phyloP scores from a whole-genome alignment of 2,888 invertebrate genomes.

The Ichneumon xanthorius region DNA sequence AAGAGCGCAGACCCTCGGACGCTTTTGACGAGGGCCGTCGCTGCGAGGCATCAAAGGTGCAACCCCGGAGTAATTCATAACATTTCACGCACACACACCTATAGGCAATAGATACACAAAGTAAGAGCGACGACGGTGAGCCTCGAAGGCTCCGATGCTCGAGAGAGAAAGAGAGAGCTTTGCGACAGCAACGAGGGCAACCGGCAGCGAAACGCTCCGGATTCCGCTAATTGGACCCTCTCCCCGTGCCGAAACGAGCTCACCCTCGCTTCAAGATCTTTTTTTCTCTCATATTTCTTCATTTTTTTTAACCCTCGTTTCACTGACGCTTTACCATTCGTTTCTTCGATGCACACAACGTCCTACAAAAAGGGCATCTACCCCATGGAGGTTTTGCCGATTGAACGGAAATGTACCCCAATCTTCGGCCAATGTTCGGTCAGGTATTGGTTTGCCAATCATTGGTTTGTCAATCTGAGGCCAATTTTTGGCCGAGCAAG shows the following conservation, averaged over 20 bases:
- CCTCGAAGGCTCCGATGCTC: neutral
- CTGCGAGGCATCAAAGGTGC: slow-evolving; percentile 31
- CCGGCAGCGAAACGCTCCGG: slow-evolving; percentile 11
- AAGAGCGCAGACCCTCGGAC: neutral
- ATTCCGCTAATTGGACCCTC: slow-evolving; percentile 50
- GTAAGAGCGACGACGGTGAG: neutral
- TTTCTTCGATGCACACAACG: slow-evolving; percentile 32
- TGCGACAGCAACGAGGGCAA: neutral
- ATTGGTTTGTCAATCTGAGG: too few relatives aligned
- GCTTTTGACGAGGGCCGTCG: slow-evolving; percentile 2
- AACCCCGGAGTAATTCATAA: neutral
- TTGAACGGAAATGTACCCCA: too few relatives aligned
- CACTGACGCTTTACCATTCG: slow-evolving; percentile 18
- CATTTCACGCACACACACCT: slow-evolving; percentile 11
- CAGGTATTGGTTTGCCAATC: too few relatives aligned
- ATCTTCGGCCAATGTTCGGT: too few relatives aligned
- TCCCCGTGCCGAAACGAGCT: slow-evolving; percentile 15
- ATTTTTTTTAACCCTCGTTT: slow-evolving; percentile 6
- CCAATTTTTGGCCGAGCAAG: too few relatives aligned
- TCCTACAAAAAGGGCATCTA: neutral
- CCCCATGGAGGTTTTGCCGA: too few relatives aligned
- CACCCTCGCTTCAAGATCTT: neutral
- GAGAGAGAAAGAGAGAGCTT: neutral
- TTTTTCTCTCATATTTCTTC: neutral
- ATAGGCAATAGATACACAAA: slow-evolving; percentile 3